These are phyloP conservation scores for Enteromius fasciolatus DNA, from an alignment of 2,797 vertebrate species.

Conservation along the genomic window DNA sequence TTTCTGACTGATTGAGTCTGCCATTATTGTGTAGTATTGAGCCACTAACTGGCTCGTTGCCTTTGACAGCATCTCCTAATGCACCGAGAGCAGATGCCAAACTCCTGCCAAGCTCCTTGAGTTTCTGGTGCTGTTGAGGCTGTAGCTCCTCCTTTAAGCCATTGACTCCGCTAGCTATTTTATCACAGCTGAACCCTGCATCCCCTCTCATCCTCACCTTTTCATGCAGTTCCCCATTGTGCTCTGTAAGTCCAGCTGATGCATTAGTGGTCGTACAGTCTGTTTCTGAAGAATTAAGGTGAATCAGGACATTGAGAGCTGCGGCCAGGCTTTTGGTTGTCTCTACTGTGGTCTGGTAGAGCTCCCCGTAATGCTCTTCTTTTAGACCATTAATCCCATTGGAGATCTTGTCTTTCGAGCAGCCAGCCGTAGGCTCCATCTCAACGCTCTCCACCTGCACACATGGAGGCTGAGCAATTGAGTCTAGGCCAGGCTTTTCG, in stretches of 20 bases:
- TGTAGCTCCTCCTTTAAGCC: conserved; percentile 78
- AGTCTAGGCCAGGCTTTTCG: conserved; percentile 1
- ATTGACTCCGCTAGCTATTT: conserved; percentile 75
- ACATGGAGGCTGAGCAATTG: conserved; percentile 1
- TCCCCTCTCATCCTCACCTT: conserved; percentile 28
- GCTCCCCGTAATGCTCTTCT: conserved; percentile 88
- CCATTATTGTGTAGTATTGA: conserved; percentile 70
- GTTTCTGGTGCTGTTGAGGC: conserved; percentile 81
- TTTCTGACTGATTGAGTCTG: conserved; percentile 66
- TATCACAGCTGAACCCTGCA: conserved; percentile 48
- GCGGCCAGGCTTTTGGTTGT: conserved; percentile 92
- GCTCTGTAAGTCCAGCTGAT: conserved; percentile 37
- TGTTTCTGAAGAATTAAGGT: conserved; percentile 64
- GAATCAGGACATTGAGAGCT: conserved; percentile 90
- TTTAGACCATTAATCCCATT: conserved; percentile 87
- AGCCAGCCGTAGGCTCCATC: conserved; percentile 68
- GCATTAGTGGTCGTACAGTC: conserved; percentile 52
- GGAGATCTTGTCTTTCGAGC: conserved; percentile 79
- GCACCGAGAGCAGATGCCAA: conserved; percentile 86
- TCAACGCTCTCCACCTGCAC: background rate
- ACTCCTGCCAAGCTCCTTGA: conserved; percentile 86
- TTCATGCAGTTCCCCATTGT: conserved; percentile 49
- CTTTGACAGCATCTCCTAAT: conserved; percentile 83
- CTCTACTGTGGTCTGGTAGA: conserved; percentile 94
- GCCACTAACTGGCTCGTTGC: conserved; percentile 77